phyloP scores from a whole-genome alignment of 2,113 vertebrate species.

The Orycteropus afer region DNA sequence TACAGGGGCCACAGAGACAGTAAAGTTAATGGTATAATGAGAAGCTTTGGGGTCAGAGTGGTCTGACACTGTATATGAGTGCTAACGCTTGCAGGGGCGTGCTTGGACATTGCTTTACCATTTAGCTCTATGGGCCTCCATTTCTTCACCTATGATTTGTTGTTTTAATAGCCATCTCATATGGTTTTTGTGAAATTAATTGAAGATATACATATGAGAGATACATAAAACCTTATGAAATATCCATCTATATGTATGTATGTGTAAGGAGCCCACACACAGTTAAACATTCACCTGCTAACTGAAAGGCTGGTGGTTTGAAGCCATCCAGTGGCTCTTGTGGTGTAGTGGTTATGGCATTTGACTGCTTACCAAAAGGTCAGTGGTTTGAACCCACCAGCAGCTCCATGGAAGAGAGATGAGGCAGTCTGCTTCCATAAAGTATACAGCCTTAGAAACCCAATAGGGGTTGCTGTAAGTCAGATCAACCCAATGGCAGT shows the following conservation, averaged over 20 bases:
- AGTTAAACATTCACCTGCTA: background rate
- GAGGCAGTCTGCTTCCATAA: background rate
- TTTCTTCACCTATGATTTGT: constrained; percentile 12
- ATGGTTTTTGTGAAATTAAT: background rate
- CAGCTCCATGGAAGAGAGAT: background rate
- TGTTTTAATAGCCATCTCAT: background rate
- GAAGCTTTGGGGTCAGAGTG: background rate
- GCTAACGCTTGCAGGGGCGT: background rate
- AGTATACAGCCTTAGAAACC: too few species aligned
- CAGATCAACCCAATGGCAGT: too few species aligned
- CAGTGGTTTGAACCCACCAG: background rate
- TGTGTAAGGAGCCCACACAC: background rate
- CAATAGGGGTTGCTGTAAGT: too few species aligned
- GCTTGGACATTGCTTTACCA: background rate
- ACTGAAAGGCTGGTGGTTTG: background rate
- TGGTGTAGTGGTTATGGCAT: too few species aligned
- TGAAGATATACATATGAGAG: background rate
- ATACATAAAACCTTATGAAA: too few species aligned
- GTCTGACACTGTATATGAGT: background rate
- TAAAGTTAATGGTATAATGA: background rate
- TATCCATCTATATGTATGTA: background rate
- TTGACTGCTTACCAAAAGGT: background rate
- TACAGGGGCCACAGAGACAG: background rate
- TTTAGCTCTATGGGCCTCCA: background rate
- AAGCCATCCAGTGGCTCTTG: too few species aligned